Percentiles rank a stretch among this genome's conserved stretches.
Conservation (phyloP, 2,113 vertebrate genomes). For the Semnornis frantzii region DNA sequence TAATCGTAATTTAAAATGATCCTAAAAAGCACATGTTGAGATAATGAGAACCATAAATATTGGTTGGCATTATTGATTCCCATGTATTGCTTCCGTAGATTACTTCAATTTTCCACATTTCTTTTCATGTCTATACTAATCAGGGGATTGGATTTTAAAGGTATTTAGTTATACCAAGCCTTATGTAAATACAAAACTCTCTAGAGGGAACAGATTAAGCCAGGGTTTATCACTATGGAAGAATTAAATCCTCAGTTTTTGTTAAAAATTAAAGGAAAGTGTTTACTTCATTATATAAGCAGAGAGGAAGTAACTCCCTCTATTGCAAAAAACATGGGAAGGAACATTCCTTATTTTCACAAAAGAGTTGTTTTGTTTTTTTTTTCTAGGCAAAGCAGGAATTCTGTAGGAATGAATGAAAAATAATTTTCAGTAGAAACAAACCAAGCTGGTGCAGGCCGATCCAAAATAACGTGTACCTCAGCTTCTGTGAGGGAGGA, state of each 20-base stretch:
- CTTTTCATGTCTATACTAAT: slow-evolving; percentile 21
- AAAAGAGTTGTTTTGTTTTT: no score
- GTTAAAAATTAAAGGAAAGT: not conserved
- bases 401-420: not conserved
- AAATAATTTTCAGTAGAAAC: not conserved
- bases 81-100: slow-evolving; percentile 46
- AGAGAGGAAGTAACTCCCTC: not conserved
- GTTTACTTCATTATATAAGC: not conserved
- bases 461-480: not conserved
- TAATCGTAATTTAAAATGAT: slow-evolving; percentile 66
- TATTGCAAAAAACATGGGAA: not conserved
- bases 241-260: not conserved
- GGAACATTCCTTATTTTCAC: not conserved
- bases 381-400: not conserved
- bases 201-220: not conserved
- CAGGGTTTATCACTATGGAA: not conserved
- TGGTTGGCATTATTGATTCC: slow-evolving; percentile 63
- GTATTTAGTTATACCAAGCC: slow-evolving; percentile 22
- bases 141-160: not conserved
- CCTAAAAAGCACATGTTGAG: slow-evolving; percentile 60
- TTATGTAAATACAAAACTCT: slow-evolving; percentile 13
- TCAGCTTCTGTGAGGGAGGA: not conserved
- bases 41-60: slow-evolving; percentile 71
- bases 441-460: not conserved
- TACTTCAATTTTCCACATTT: slow-evolving; percentile 52